These are phyloP conservation scores for Andrena dorsata DNA, from an alignment of 2,888 invertebrate genomes.

Conservation along the genomic window DNA sequence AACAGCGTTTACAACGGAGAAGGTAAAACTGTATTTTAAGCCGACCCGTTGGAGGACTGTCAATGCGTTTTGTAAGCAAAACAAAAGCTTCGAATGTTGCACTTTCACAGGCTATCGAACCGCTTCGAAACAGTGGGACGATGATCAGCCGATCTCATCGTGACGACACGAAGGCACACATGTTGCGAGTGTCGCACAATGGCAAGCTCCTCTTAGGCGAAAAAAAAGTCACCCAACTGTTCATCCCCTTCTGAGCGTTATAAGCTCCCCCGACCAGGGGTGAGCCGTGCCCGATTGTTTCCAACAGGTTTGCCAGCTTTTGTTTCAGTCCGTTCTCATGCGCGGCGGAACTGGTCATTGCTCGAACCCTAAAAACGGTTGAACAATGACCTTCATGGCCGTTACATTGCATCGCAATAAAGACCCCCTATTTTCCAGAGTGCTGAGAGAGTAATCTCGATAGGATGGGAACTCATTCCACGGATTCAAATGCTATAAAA, in stretches of 20 bases:
- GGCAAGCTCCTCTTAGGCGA: conserved; percentile 68
- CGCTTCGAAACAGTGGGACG: conserved; percentile 38
- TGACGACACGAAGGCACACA: conserved; percentile 77
- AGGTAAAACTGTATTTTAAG: no score
- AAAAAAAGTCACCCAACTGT: conserved; percentile 84
- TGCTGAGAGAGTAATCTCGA: conserved; percentile 60
- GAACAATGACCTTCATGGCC: conserved; percentile 82
- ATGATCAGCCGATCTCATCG: conserved; percentile 71
- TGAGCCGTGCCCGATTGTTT: conserved; percentile 81
- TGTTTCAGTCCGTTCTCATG: conserved; percentile 84
- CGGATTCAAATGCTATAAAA: conserved; percentile 45
- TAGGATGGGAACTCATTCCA: conserved; percentile 64
- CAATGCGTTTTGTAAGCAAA: neutral
- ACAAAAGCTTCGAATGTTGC: neutral
- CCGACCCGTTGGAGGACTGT: neutral
- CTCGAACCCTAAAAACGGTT: conserved; percentile 80
- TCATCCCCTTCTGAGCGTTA: conserved; percentile 78
- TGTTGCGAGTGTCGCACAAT: conserved; percentile 81
- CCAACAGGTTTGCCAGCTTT: conserved; percentile 83
- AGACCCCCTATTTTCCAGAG: conserved; percentile 71
- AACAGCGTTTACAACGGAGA: no score
- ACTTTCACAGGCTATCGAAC: neutral
- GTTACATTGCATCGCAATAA: conserved; percentile 78
- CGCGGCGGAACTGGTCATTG: conserved; percentile 81
- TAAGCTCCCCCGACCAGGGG: conserved; percentile 69